These are phyloP conservation scores for Cotesia typhae DNA, from an alignment of 1,140 invertebrate genomes.

Conservation along the genomic window DNA sequence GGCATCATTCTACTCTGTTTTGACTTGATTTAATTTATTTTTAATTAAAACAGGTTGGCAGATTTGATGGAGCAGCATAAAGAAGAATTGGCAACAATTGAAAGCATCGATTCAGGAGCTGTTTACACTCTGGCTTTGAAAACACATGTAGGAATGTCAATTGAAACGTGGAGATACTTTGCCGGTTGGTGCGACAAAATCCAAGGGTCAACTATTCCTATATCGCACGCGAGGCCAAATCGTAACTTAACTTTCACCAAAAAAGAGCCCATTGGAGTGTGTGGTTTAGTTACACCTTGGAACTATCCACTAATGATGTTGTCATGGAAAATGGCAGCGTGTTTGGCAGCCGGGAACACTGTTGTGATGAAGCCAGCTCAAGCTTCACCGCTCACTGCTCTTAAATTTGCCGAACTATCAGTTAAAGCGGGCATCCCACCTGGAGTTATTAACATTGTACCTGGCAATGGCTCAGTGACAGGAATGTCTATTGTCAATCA, in stretches of 20 bases:
- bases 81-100: conserved; percentile 93
- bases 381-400: conserved; percentile 87
- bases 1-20: too few species aligned
- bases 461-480: conserved; percentile 80
- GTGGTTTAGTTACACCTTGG: conserved; percentile 96
- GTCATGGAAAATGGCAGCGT: conserved; percentile 98
- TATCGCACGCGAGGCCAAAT: conserved; percentile 87
- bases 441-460: conserved; percentile 93
- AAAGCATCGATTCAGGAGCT: conserved; percentile 91
- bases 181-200: conserved; percentile 96
- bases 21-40: too few species aligned
- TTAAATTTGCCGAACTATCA: conserved; percentile 92
- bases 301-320: conserved; percentile 98
- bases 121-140: conserved; percentile 95
- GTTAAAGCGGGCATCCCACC: conserved; percentile 88
- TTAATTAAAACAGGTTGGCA: conserved; percentile 73
- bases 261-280: conserved; percentile 91
- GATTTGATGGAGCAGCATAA: conserved; percentile 94
- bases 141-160: conserved; percentile 94
- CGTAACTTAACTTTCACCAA: conserved; percentile 88
- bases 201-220: conserved; percentile 90
- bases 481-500: conserved; percentile 90
- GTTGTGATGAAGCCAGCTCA: conserved; percentile 95
- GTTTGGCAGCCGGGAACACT: conserved; percentile 91
- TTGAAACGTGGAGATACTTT: conserved; percentile 92